Conservation (phyloP, 2,888 invertebrate species). For the Agrochola circellaris region DNA sequence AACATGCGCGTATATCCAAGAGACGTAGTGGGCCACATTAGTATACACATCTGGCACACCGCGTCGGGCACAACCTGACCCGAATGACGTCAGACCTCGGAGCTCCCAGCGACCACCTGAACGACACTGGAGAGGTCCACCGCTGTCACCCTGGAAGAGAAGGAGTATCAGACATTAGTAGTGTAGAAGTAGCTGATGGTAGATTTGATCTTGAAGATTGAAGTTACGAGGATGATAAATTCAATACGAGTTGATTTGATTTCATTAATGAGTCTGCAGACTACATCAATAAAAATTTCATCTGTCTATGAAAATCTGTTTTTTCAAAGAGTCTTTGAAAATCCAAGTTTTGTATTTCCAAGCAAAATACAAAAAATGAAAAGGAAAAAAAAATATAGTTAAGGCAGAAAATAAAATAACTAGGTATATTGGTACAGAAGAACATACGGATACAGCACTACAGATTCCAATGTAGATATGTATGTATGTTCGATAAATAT, state of each 20-base stretch:
- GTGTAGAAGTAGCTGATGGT: not conserved
- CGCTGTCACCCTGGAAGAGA: slow-evolving; percentile 95
- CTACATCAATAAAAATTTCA: not conserved
- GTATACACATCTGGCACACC: slow-evolving; percentile 98
- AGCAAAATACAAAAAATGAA: not conserved
- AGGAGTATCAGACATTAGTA: not conserved
- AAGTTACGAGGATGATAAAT: not conserved
- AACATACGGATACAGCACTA: not conserved
- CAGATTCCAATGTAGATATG: not conserved
- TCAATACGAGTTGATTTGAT: not conserved
- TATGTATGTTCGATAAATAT: not conserved
- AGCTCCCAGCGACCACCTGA: slow-evolving; percentile 96
- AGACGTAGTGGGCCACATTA: slow-evolving; percentile 95
- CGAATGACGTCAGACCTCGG: slow-evolving; percentile 97
- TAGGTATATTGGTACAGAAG: too few relatives aligned
- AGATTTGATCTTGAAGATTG: not conserved
- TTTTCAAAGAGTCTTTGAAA: not conserved
- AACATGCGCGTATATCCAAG: slow-evolving; percentile 93
- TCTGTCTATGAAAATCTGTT: not conserved
- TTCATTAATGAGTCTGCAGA: not conserved
- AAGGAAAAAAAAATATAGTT: not conserved
- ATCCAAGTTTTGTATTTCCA: too few relatives aligned
- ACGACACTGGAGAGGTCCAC: slow-evolving; percentile 96
- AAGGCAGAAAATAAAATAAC: not conserved
- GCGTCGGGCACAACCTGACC: slow-evolving; percentile 96